Evolutionary conservation across 2,797 vertebrate species (phyloP).

Genomic region (Cuculus canorus): DNA sequence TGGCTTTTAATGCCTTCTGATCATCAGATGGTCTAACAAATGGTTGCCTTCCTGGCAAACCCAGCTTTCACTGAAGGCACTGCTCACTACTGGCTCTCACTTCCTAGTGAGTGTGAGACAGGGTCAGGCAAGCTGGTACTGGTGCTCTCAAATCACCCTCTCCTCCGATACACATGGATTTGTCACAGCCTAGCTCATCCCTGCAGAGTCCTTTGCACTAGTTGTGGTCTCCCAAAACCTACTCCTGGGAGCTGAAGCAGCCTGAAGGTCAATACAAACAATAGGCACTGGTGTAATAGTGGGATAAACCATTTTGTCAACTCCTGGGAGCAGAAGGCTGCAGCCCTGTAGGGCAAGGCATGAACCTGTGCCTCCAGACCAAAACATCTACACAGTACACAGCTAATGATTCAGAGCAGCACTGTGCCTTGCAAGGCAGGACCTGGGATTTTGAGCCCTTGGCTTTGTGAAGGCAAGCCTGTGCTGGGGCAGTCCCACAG

Average conservation of each 20-base stretch:
- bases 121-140: neutral
- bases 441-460: neutral
- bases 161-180: fast-evolving
- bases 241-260: neutral
- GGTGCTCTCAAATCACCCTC: neutral
- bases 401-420: neutral
- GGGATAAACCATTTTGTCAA: neutral
- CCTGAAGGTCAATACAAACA: neutral
- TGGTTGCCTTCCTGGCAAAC: neutral
- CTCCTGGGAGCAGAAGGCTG: neutral
- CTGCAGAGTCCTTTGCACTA: neutral
- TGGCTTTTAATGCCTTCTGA: neutral
- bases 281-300: neutral
- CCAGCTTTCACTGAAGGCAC: neutral
- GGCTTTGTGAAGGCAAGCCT: neutral
- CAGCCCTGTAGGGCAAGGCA: neutral
- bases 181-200: neutral
- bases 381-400: neutral
- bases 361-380: neutral
- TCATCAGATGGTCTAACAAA: neutral
- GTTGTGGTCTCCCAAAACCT: neutral
- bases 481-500: neutral
- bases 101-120: neutral
- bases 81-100: neutral
- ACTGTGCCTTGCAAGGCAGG: neutral